phyloP scores from a whole-genome alignment of 2,113 vertebrate species.

The Siphamia tubifer region DNA sequence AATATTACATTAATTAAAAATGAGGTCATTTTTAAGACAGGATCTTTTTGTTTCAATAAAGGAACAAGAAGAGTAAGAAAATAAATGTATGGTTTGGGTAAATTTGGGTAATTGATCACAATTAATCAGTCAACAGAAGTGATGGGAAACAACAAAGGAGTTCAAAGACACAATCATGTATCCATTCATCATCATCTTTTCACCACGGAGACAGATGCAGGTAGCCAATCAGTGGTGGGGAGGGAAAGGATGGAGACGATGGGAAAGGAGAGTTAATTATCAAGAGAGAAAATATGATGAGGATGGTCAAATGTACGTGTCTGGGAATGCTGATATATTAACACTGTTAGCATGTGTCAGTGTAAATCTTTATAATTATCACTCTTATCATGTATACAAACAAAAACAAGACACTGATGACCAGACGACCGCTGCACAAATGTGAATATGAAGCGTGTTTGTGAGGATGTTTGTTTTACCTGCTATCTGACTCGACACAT shows the following conservation, averaged over 20 bases:
- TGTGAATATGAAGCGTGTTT: not conserved
- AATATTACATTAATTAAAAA: no score
- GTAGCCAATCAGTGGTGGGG: not conserved
- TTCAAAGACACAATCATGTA: no score
- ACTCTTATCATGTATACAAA: not conserved
- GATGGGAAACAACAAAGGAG: not conserved
- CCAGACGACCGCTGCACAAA: not conserved
- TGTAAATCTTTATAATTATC: not conserved
- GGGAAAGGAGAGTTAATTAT: not conserved
- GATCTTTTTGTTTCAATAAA: not conserved
- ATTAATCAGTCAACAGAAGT: not conserved
- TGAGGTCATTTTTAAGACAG: not conserved
- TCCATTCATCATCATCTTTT: conserved; percentile 9
- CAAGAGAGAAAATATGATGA: conserved; percentile 12
- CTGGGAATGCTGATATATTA: conserved; percentile 28
- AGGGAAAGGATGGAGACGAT: not conserved
- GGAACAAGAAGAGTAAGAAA: not conserved
- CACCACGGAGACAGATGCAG: conserved; percentile 23
- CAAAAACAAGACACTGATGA: not conserved
- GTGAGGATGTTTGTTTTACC: conserved; percentile 40
- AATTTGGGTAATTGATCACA: conserved; percentile 28
- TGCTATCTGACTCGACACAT: conserved; percentile 72
- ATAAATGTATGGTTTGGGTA: not conserved
- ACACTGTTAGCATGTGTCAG: not conserved
- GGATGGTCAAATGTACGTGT: conserved; percentile 6